These are phyloP conservation scores for Clarias platycephalus DNA, from an alignment of 2,797 vertebrate genomes.

Conservation along the genomic window DNA sequence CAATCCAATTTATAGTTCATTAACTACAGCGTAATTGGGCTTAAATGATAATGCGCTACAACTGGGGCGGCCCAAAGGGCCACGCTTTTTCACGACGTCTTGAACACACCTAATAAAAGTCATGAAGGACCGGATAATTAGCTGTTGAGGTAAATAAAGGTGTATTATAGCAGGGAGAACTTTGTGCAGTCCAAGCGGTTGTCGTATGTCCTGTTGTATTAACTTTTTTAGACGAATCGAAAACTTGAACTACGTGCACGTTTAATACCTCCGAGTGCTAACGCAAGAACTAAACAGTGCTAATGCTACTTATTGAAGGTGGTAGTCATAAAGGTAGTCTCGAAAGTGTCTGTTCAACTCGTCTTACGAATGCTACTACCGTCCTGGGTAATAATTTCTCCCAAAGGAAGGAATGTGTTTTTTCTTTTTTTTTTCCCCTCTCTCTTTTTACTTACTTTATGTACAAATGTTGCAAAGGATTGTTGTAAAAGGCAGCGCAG, in stretches of 20 bases:
- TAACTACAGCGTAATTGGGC: constrained; percentile 33
- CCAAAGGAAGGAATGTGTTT: constrained; percentile 34
- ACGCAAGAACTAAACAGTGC: background rate
- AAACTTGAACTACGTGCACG: background rate
- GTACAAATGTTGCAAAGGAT: constrained; percentile 57
- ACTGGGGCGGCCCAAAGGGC: constrained; percentile 17
- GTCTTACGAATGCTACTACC: background rate
- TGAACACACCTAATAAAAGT: constrained; percentile 12
- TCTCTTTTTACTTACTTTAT: constrained; percentile 34
- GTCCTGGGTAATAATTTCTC: constrained; percentile 47
- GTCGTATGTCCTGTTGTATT: background rate
- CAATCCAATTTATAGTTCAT: constrained; percentile 41
- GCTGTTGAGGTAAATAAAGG: constrained; percentile 25
- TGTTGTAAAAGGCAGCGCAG: constrained; percentile 63
- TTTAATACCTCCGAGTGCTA: background rate
- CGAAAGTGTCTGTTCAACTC: background rate
- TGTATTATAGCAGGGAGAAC: constrained; percentile 2
- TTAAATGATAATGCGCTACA: constrained; percentile 24
- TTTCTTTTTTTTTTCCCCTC: constrained; percentile 20
- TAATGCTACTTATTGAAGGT: background rate
- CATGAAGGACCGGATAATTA: constrained; percentile 38
- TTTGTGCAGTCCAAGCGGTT: background rate
- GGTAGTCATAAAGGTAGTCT: background rate
- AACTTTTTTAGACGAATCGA: background rate
- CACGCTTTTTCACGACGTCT: constrained; percentile 6